Evolutionary conservation across 2,113 vertebrate genomes (phyloP), one percentile per base, ranked within the genome.

Genomic region (Cavia aperea): DNA sequence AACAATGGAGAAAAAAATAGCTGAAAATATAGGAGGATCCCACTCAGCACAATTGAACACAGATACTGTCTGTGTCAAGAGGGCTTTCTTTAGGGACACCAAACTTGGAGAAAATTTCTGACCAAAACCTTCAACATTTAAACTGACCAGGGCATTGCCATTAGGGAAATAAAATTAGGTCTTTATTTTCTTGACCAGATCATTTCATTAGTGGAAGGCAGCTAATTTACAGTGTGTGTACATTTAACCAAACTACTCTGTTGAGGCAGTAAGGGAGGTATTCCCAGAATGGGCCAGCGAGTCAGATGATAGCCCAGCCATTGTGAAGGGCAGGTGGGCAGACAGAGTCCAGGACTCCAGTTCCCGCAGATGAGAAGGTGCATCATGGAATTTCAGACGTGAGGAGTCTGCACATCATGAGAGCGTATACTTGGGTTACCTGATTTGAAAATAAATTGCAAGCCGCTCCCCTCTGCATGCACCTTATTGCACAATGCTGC

Each of bases 381-480:
- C 4, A 1, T 79, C 3, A 7, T 3, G 14, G 86, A 49, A 92
- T 77, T 86, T 56, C 24, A 75, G 81, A 13, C 43, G 12, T 0
- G 24, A 94, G 77, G 90, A n/a, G 5, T 21, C 58, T 36, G 26
- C 60, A 7, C 49, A 24, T 39, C 58, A 51, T 29, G 33, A 13
- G 60, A 82, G 21, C 11, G 36, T 77, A 19, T 46, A n/a, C 39
- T 46, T 14, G 15, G 60, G 29, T 73, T 88, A 49, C n/a, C 66
- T 75, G 82, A 87, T 65, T 89, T 90, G 86, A 89, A 93, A 95
- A 91, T n/a, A 81, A 90, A 89, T 93, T 72, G 58, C 88, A 90
- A 58, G 11, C 13, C 46, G 58, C 58, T 91, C 78, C 26, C 66
- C 23, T n/a, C 66, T 51, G 81, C 83, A 85, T n/a, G 83, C 73